These are phyloP conservation scores for Heptranchias perlo DNA, from an alignment of 2,113 vertebrate genomes.

Conservation along the genomic window DNA sequence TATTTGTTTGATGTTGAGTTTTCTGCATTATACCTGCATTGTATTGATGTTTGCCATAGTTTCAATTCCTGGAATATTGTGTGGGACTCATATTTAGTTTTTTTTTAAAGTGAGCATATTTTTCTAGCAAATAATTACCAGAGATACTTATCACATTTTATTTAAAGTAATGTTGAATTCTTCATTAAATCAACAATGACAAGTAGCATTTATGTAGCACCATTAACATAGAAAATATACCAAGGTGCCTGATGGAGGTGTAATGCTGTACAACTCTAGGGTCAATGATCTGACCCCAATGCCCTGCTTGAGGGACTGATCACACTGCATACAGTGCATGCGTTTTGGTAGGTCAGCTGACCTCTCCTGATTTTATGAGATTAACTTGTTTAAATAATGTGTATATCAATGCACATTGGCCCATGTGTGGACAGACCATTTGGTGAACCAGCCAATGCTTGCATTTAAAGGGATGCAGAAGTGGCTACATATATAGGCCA, in stretches of 20 bases:
- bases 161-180: not conserved
- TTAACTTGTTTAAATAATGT: too few relatives aligned
- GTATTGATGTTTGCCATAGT: not conserved
- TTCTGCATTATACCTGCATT: not conserved
- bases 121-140: not conserved
- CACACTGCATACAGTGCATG: not conserved
- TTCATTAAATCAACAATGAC: not conserved
- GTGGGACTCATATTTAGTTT: not conserved
- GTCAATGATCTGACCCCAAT: not conserved
- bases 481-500: too few relatives aligned
- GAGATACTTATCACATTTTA: not conserved
- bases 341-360: not conserved
- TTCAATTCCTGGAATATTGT: not conserved
- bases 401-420: not conserved
- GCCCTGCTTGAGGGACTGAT: not conserved
- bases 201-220: not conserved
- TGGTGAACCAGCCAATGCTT: not conserved
- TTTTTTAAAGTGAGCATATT: not conserved
- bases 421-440: not conserved
- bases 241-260: not conserved
- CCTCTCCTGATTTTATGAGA: not conserved
- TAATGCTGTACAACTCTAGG: not conserved
- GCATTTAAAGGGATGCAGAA: not conserved
- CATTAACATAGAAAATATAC: not conserved
- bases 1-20: not conserved